Evolutionary conservation across 1,140 invertebrate species (phyloP).

Genomic region (Ladona fulva): DNA sequence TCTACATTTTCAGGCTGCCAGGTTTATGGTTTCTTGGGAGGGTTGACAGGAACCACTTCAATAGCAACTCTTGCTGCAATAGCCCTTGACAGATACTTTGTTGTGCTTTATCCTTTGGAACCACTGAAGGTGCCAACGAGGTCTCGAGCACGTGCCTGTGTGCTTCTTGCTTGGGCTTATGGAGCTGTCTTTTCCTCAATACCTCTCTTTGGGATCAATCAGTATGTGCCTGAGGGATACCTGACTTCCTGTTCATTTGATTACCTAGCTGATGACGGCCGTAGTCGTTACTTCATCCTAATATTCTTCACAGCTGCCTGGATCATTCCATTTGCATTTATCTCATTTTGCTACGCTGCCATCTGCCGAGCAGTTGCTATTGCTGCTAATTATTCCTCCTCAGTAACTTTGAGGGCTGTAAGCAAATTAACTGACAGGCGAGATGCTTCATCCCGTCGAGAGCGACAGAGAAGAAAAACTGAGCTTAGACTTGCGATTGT

Average conservation of each 20-base stretch:
- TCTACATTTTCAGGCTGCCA: constrained; percentile 46
- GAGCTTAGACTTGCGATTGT: constrained; percentile 56
- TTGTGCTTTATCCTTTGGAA: constrained; percentile 61
- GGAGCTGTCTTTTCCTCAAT: constrained; percentile 57
- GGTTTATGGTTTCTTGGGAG: constrained; percentile 61
- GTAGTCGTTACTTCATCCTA: constrained; percentile 56
- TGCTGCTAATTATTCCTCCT: not conserved
- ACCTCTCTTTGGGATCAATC: constrained; percentile 49
- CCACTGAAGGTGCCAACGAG: constrained; percentile 47
- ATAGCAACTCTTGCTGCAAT: constrained; percentile 61
- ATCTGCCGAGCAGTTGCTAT: not conserved
- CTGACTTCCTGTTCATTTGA: constrained; percentile 68
- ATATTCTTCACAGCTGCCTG: constrained; percentile 62
- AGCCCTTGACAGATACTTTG: constrained; percentile 58
- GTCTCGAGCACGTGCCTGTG: constrained; percentile 46
- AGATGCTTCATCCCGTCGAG: constrained; percentile 33
- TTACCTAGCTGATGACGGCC: constrained; percentile 56
- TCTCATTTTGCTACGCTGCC: constrained; percentile 54
- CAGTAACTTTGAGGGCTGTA: constrained; percentile 30
- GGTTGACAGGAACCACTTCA: constrained; percentile 57
- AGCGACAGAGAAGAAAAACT: constrained; percentile 53
- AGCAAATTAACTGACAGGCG: constrained; percentile 29
- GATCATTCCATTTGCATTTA: constrained; percentile 53
- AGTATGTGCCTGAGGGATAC: constrained; percentile 52
- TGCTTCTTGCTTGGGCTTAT: constrained; percentile 61